Percentiles rank a stretch among this genome's conserved stretches.
phyloP scores from a whole-genome alignment of 2,888 invertebrate species.

The Tipula vernalis region DNA sequence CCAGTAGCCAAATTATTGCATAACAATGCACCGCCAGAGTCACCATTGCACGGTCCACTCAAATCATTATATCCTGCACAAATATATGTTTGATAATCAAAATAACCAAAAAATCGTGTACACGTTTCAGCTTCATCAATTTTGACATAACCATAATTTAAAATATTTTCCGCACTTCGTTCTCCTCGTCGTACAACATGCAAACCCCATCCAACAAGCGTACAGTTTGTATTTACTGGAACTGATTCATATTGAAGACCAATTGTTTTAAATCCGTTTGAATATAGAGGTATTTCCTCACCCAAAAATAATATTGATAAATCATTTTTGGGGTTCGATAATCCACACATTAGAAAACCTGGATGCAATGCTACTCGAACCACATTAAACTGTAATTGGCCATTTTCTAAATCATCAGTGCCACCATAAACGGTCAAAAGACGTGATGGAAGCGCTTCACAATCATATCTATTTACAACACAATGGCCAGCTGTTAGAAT shows the following conservation, averaged over 20 bases:
- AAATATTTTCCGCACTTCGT: no score
- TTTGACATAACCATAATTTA: not conserved
- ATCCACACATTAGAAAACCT: not conserved
- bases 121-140: not conserved
- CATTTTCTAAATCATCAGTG: not conserved
- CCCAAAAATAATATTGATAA: not conserved
- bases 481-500: not conserved
- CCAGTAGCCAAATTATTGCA: not conserved
- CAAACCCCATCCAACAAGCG: not conserved
- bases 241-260: not conserved
- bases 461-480: not conserved
- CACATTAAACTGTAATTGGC: not conserved
- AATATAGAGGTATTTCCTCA: not conserved
- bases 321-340: not conserved
- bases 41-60: not conserved
- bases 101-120: not conserved
- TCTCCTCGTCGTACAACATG: no score
- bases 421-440: not conserved
- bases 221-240: not conserved
- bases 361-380: not conserved
- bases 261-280: not conserved
- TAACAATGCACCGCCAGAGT: not conserved
- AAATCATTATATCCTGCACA: not conserved
- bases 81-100: not conserved
- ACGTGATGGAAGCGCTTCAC: not conserved